A percentile compares a stretch with the other conserved stretches of the same genome.
Evolutionary conservation across 1,140 invertebrate genomes (phyloP).

Genomic region (Penaeus vannamei): DNA sequence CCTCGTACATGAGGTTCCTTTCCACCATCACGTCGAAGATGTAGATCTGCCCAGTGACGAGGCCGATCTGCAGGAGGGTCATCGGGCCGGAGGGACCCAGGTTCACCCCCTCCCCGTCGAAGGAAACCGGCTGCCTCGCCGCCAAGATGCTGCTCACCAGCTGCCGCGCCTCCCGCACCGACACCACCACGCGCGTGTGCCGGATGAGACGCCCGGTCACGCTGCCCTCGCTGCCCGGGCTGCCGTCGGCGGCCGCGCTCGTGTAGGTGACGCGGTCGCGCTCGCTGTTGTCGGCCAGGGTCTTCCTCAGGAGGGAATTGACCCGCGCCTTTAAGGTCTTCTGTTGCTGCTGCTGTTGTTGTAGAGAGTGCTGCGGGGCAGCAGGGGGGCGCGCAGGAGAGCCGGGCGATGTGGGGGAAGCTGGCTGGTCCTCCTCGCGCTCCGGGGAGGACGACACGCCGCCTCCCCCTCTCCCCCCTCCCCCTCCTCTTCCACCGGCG

Average conservation of each 20-base stretch:
- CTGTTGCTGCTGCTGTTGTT: slow-evolving; percentile 70
- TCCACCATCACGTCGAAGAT: slow-evolving; percentile 92
- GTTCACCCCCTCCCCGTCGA: slow-evolving; percentile 94
- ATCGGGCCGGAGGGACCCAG: slow-evolving; percentile 80
- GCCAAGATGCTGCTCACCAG: slow-evolving; percentile 84
- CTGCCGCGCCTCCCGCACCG: slow-evolving; percentile 80
- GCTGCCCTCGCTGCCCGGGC: slow-evolving; percentile 75
- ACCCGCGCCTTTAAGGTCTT: slow-evolving; percentile 89
- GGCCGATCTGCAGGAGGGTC: slow-evolving; percentile 89
- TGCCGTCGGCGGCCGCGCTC: slow-evolving; percentile 6
- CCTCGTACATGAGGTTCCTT: slow-evolving; percentile 83
- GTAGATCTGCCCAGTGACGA: slow-evolving; percentile 83
- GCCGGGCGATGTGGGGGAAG: slow-evolving; percentile 38
- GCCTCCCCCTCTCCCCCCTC: slow-evolving; percentile 69
- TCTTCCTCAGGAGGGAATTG: slow-evolving; percentile 89
- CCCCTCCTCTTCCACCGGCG: not conserved
- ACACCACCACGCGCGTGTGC: slow-evolving; percentile 84
- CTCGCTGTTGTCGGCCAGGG: slow-evolving; percentile 90
- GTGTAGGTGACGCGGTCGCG: slow-evolving; percentile 77
- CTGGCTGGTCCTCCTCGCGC: slow-evolving; percentile 5
- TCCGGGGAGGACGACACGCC: slow-evolving; percentile 35
- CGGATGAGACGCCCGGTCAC: slow-evolving; percentile 87
- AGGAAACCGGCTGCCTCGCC: slow-evolving; percentile 77
- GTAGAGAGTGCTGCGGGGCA: slow-evolving; percentile 34
- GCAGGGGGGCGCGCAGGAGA: slow-evolving; percentile 34